These are phyloP conservation scores for Glossophaga mutica DNA, from an alignment of 2,797 vertebrate genomes.

Conservation along the genomic window DNA sequence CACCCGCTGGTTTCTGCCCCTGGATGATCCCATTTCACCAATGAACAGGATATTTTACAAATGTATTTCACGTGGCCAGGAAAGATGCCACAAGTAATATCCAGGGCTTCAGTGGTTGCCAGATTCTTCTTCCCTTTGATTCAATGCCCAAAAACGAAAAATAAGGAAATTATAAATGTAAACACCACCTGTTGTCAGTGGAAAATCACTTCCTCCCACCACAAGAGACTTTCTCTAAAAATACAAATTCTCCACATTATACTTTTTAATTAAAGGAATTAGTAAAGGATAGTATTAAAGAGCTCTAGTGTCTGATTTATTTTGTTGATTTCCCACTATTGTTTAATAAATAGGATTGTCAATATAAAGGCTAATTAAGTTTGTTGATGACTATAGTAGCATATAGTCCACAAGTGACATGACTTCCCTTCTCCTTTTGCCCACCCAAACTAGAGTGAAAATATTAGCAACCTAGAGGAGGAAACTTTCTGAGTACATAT, in stretches of 20 bases:
- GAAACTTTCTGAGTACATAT: not conserved
- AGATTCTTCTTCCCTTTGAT: not conserved
- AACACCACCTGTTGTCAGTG: conserved; percentile 19
- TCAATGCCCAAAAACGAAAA: conserved; percentile 1
- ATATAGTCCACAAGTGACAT: too few species aligned
- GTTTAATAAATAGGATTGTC: not conserved
- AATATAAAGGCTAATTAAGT: not conserved
- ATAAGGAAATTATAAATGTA: conserved; percentile 26
- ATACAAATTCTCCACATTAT: not conserved
- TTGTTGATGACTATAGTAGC: not conserved
- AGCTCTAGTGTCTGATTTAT: not conserved
- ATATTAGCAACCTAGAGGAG: not conserved
- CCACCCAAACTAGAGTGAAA: not conserved
- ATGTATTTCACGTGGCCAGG: not conserved
- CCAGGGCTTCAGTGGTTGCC: not conserved
- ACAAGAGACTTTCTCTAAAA: not conserved
- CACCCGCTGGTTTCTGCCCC: not conserved
- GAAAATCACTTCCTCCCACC: not conserved
- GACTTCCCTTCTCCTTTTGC: not conserved
- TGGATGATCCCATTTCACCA: not conserved
- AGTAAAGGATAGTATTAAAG: not conserved
- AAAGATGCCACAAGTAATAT: not conserved
- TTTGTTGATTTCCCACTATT: not conserved
- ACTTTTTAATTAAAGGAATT: not conserved
- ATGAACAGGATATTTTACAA: not conserved